Base-by-base conservation (phyloP, 2,888 invertebrate species). In the Eupithecia pulchellata region DNA sequence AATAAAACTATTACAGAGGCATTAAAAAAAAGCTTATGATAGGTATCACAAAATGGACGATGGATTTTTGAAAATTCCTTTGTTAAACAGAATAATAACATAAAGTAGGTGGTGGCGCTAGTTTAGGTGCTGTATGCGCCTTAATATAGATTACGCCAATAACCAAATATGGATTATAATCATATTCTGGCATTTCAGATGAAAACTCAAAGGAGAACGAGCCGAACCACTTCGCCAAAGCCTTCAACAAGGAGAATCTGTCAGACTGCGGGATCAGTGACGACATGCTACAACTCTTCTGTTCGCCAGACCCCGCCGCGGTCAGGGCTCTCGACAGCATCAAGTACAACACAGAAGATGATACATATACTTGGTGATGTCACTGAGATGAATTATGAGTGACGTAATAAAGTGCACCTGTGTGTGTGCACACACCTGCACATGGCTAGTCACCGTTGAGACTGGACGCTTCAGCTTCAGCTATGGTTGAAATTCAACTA, bases 231-330 rank as follows among this genome's bases (percentile, higher is more conserved):
- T 95, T 92, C 78, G 91, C 91, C 79, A 95, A 90, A 84, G 96
- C 97, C 1, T 98, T 98, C 90, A 96, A 96, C 64, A 96, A 97
- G 82, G 97, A 97, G 89, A 98, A 97, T 89, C 94, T 98, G n/a
- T 97, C 97, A 0, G 98, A 98, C 87, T 98, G 98, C 85, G 98
- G 98, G 8, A 93, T 98, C 36, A 95, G 91, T 75, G 89, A 95
- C 9, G 91, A 92, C 30, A 91, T 96, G 83, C 87, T 97, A n/a
- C 95, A 95, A 77, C 94, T 95, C 71, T 96, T 97, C 88, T 97
- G 97, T 83, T 95, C 95, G 0, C 84, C 95, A 1, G 95, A 96
- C 82, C 90, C 94, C 0, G 83, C 85, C 20, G 80, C 91, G 11
- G 91, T 96, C 20, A 89, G 93, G 77, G 89, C 95, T 62, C 84